A percentile compares a stretch with the other conserved stretches of the same genome.
Evolutionary conservation across 2,113 vertebrate species (phyloP).

Genomic region (Pluvialis apricaria): DNA sequence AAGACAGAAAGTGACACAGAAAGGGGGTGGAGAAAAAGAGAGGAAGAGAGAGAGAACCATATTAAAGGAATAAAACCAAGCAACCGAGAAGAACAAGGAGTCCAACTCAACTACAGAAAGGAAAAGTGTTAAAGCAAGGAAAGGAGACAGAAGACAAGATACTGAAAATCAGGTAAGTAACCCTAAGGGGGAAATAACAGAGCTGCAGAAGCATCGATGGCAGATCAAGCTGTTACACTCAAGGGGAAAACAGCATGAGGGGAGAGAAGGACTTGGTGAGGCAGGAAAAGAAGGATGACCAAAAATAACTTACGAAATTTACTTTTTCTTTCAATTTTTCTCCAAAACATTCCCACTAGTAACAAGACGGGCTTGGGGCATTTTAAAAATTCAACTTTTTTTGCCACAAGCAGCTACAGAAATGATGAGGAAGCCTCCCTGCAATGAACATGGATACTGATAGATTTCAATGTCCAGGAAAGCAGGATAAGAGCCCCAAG

Average conservation of each 20-base stretch:
- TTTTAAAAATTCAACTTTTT: neutral
- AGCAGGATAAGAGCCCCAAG: neutral
- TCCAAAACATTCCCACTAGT: neutral
- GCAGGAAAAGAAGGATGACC: neutral
- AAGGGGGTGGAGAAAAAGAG: constrained; percentile 54
- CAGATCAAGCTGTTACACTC: neutral
- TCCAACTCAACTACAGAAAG: neutral
- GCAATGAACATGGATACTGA: neutral
- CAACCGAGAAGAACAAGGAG: neutral
- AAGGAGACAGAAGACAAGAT: constrained; percentile 11
- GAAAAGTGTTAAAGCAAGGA: neutral
- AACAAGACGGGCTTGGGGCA: neutral
- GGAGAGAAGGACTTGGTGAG: neutral
- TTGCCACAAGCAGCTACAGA: neutral
- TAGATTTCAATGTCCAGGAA: neutral
- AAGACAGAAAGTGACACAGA: constrained; percentile 55
- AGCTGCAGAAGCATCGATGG: neutral
- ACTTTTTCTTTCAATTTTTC: neutral
- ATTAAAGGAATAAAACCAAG: constrained; percentile 40
- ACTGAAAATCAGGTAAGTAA: constrained; percentile 60
- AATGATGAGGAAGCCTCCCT: neutral
- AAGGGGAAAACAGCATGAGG: neutral
- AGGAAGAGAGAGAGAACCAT: constrained; percentile 33
- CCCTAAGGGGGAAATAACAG: neutral
- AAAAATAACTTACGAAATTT: neutral